Conservation (phyloP, 2,113 vertebrate genomes). For the Periophthalmodon schlosseri region DNA sequence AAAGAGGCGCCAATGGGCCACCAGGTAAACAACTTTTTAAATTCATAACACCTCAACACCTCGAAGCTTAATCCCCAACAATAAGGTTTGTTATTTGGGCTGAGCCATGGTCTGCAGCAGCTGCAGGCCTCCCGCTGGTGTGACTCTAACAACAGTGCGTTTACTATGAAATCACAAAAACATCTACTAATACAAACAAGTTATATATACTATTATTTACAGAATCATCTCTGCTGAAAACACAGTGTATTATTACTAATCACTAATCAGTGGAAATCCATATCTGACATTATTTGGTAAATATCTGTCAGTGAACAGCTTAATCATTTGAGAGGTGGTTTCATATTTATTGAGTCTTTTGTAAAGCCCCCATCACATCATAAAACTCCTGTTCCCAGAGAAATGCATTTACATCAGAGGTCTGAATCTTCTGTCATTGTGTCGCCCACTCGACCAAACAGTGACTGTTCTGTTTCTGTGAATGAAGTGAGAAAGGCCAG, state of each 20-base stretch:
- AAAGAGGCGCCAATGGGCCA: constrained; percentile 86
- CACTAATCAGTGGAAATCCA: neutral
- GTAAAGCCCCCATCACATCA: constrained; percentile 50
- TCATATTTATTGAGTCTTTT: constrained; percentile 56
- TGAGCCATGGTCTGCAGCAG: constrained; percentile 19
- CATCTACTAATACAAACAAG: constrained; percentile 31
- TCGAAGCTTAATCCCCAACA: neutral
- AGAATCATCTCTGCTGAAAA: constrained; percentile 41
- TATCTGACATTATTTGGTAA: neutral
- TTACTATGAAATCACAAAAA: constrained; percentile 11
- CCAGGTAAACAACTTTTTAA: constrained; percentile 81
- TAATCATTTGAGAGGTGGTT: neutral
- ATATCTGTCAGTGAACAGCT: neutral
- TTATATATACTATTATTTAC: constrained; percentile 24
- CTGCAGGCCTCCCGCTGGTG: constrained; percentile 23
- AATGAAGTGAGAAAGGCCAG: constrained; percentile 74
- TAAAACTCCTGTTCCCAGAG: constrained; percentile 59
- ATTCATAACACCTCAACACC: neutral
- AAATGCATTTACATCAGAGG: constrained; percentile 48
- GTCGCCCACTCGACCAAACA: constrained; percentile 58
- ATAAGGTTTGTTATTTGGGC: neutral
- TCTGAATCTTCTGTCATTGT: constrained; percentile 59
- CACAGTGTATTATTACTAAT: neutral
- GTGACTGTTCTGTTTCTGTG: constrained; percentile 71
- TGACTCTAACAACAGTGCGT: constrained; percentile 2